Conservation (phyloP, 2,888 invertebrate species). For the Petrolisthes manimaculis region DNA sequence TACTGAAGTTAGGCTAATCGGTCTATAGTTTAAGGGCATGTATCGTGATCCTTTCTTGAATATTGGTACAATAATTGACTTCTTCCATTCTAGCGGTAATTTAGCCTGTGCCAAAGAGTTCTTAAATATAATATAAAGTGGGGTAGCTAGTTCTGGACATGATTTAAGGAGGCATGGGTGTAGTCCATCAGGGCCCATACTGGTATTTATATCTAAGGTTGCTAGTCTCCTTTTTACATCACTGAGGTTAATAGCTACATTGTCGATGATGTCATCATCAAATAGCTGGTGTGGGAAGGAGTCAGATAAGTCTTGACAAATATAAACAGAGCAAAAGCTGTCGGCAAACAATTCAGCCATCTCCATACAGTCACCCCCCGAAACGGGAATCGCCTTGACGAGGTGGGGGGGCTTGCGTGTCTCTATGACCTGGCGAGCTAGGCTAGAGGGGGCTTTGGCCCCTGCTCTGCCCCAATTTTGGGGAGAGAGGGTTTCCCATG, state of each 20-base stretch:
- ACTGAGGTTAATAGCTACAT: neutral
- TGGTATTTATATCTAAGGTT: neutral
- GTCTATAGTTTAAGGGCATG: too few relatives aligned
- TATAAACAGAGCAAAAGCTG: neutral
- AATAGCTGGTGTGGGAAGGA: neutral
- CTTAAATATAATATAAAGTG: neutral
- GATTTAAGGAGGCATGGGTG: too few relatives aligned
- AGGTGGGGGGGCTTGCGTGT: too few relatives aligned
- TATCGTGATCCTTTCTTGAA: too few relatives aligned
- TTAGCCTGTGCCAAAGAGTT: neutral
- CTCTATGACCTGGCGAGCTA: too few relatives aligned
- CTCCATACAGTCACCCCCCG: neutral
- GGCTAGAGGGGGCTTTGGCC: too few relatives aligned
- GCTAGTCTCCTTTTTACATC: neutral
- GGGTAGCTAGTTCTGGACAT: neutral
- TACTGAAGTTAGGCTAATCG: too few relatives aligned
- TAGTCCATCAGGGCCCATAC: neutral
- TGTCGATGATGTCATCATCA: neutral
- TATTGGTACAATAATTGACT: too few relatives aligned
- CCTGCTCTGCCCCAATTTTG: too few relatives aligned
- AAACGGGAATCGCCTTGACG: too few relatives aligned
- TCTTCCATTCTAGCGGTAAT: neutral
- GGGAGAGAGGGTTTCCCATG: too few relatives aligned
- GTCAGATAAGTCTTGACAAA: neutral
- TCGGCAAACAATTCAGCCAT: neutral